Conservation (phyloP, 2,888 invertebrate species). For the Neria commutata region DNA sequence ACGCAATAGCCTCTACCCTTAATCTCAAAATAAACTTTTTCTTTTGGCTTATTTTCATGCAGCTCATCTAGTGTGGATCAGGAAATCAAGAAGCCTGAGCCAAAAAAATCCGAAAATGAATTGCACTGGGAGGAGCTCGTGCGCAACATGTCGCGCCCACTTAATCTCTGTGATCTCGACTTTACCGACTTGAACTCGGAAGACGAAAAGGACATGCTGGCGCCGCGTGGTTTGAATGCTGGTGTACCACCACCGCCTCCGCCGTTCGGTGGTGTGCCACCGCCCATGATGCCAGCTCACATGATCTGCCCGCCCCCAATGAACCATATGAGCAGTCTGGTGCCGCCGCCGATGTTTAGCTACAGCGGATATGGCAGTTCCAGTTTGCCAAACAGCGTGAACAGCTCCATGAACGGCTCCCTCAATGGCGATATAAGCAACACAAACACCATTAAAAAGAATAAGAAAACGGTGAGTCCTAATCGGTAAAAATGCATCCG, state of each 20-base stretch:
- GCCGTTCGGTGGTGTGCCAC: constrained; percentile 70
- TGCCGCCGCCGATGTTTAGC: constrained; percentile 65
- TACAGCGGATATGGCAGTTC: constrained; percentile 49
- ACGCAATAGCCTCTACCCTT: too few relatives aligned
- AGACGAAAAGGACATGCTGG: constrained; percentile 82
- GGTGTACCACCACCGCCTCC: constrained; percentile 82
- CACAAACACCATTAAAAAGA: constrained; percentile 72
- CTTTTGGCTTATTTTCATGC: constrained; percentile 35
- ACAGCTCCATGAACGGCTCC: constrained; percentile 56
- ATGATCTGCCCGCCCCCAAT: constrained; percentile 63
- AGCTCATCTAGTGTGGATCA: constrained; percentile 77
- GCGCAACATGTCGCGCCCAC: constrained; percentile 74
- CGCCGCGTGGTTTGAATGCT: constrained; percentile 70
- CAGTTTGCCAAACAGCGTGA: constrained; percentile 53
- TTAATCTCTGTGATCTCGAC: constrained; percentile 92
- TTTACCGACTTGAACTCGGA: constrained; percentile 91
- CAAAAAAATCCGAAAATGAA: constrained; percentile 91
- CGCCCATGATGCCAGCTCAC: constrained; percentile 56
- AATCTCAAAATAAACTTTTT: background rate
- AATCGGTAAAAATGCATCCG: background rate
- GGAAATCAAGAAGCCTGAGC: constrained; percentile 71
- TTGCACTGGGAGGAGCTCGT: constrained; percentile 94
- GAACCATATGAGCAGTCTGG: constrained; percentile 58
- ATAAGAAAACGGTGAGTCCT: constrained; percentile 89
- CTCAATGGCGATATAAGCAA: constrained; percentile 53